Base-by-base conservation (phyloP, 2,797 vertebrate species). In the Melanotaenia pygmaea region DNA sequence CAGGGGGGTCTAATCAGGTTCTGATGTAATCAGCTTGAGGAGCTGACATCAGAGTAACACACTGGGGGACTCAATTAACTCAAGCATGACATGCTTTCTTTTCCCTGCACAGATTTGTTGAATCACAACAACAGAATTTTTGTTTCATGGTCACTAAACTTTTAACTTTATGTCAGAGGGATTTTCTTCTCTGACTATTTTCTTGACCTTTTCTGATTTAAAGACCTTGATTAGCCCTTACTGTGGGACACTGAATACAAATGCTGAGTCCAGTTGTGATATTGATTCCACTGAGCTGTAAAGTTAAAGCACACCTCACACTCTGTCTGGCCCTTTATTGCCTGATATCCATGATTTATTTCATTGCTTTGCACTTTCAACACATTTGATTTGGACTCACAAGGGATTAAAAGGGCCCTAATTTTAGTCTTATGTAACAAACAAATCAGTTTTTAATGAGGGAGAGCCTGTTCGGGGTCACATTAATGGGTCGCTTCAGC, bases 1-100 rank as follows among this genome's bases (percentile, higher is more conserved):
- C 72, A 61, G 43, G 83, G 77, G 60, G 72, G 77, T 85, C 82
- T 84, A 84, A 86, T 89, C 81, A 81, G 56, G 73, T 73, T 85
- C 64, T 84, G 84, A 74, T 83, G 85, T 84, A 88, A 89, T 91
- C 81, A 90, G 78, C 76, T 86, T 45, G 74, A 81, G 76, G 65
- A 86, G 81, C 73, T 67, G 83, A 89, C 77, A 80, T 3, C 34
- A 67, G 70, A 74, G 73, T 67, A 54, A 45, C 81, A 64, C 84
- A 76, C 82, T 14, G 59, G 80, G 79, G 82, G 83, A 34, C 70
- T 77, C 61, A 76, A 82, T 86, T 79, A 83, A 16, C 47, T 59
- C 20, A 61, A 67, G 65, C 54, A 9, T 64, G 72, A 66, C 72
- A 50, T 3, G 4, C 45, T 81, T 83, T 76, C 28, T 75, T 61